phyloP scores from a whole-genome alignment of 2,888 invertebrate species.

The Diadegma fenestrale region DNA sequence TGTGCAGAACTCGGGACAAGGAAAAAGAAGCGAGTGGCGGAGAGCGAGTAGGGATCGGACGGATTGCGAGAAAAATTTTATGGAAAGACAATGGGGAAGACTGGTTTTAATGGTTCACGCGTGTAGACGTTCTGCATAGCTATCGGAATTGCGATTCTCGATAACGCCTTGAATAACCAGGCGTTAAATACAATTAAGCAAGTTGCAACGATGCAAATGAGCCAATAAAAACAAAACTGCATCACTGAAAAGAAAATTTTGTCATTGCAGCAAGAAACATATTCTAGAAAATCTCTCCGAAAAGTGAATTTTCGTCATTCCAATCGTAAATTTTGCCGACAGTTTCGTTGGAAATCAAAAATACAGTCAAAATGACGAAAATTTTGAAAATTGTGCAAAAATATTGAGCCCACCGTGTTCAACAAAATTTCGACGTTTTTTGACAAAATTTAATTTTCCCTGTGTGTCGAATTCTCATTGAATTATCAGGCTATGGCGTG shows the following conservation, averaged over 20 bases:
- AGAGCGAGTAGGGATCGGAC: not conserved
- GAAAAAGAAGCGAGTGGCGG: constrained; percentile 19
- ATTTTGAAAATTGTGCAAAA: too few relatives aligned
- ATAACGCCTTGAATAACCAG: constrained; percentile 42
- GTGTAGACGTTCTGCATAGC: constrained; percentile 41
- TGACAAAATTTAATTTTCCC: too few relatives aligned
- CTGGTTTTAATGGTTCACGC: constrained; percentile 60
- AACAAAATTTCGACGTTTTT: too few relatives aligned
- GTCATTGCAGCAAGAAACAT: too few relatives aligned
- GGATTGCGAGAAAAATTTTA: constrained; percentile 49
- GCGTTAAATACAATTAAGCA: constrained; percentile 15
- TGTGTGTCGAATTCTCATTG: not conserved
- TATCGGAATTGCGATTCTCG: constrained; percentile 40
- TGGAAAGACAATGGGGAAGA: constrained; percentile 60
- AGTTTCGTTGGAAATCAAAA: too few relatives aligned
- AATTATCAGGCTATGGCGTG: not conserved
- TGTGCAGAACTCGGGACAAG: constrained; percentile 56
- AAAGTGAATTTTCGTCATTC: too few relatives aligned
- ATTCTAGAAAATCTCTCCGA: too few relatives aligned
- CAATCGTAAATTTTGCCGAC: too few relatives aligned
- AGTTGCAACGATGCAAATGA: constrained; percentile 11
- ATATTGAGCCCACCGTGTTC: too few relatives aligned
- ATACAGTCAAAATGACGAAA: too few relatives aligned
- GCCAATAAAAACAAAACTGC: not conserved
- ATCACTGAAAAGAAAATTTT: too few relatives aligned